Evolutionary conservation across 2,888 invertebrate species (phyloP).

Genomic region (Drosophila mayaguana): DNA sequence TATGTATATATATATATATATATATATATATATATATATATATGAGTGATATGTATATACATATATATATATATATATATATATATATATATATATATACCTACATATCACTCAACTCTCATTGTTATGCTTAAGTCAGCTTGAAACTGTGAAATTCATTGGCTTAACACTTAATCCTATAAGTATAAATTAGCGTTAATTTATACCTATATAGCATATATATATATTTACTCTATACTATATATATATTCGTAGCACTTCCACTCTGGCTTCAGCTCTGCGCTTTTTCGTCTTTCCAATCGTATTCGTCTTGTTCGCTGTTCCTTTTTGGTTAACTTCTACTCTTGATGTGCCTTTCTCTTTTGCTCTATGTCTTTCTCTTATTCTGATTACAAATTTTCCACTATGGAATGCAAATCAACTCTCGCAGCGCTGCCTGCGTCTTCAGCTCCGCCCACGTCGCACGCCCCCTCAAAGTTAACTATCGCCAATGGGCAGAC

Average conservation of each 20-base stretch:
- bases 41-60: too few species aligned
- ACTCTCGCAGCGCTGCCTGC: constrained; percentile 25
- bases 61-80: neutral
- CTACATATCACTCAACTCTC: constrained; percentile 7
- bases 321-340: constrained; percentile 4
- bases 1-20: neutral
- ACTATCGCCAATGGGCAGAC: constrained; percentile 49
- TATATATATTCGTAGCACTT: neutral
- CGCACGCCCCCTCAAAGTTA: constrained; percentile 17
- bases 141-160: constrained; percentile 8
- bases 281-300: neutral
- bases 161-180: neutral
- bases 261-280: neutral
- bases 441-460: constrained; percentile 51
- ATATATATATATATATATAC: neutral
- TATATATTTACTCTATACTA: neutral
- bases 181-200: constrained; percentile 14
- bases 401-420: constrained; percentile 22
- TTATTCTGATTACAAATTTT: constrained; percentile 20
- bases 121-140: constrained; percentile 3
- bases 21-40: neutral
- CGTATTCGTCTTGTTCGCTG: neutral
- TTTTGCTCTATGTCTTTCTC: constrained; percentile 16
- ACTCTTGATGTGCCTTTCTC: constrained; percentile 19
- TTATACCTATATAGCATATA: constrained; percentile 4